A percentile compares a stretch with the other conserved stretches of the same genome.
Conservation (phyloP, 2,797 vertebrate genomes). For the Coranthus polyacanthus region DNA sequence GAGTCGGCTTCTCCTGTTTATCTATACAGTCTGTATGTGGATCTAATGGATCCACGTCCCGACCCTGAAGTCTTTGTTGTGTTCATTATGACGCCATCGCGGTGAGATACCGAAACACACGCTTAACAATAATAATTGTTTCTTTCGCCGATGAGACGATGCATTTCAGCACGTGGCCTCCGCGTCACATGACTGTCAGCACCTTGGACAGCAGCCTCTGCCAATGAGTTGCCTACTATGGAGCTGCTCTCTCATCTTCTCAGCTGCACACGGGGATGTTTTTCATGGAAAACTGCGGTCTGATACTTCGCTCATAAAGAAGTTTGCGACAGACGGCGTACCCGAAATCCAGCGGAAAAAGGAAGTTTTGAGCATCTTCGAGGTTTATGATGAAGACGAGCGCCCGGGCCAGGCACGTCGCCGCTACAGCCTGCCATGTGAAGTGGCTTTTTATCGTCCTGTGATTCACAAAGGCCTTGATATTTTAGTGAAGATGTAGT, state of each 20-base stretch:
- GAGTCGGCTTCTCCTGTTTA: too few species aligned
- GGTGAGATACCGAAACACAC: neutral
- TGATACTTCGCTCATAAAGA: neutral
- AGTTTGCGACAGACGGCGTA: conserved; percentile 22
- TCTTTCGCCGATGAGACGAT: conserved; percentile 15
- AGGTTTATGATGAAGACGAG: neutral
- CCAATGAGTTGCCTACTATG: conserved; percentile 38
- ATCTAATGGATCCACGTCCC: too few species aligned
- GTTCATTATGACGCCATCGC: too few species aligned
- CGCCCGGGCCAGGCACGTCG: neutral
- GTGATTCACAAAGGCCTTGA: conserved; percentile 5
- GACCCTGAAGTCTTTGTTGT: too few species aligned
- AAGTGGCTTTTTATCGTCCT: conserved; percentile 35
- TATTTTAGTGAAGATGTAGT: conserved; percentile 14
- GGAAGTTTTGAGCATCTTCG: neutral
- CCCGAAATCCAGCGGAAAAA: neutral
- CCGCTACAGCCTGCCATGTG: conserved; percentile 3
- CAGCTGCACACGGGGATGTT: conserved; percentile 9
- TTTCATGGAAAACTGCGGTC: neutral
- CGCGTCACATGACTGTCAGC: conserved; percentile 76
- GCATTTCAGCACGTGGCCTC: conserved; percentile 61
- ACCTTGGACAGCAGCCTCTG: conserved; percentile 78
- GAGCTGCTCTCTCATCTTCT: conserved; percentile 26
- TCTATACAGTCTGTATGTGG: too few species aligned
- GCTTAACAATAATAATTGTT: conserved; percentile 10